phyloP scores from a whole-genome alignment of 1,140 invertebrate genomes.

The Antheraea mylitta region DNA sequence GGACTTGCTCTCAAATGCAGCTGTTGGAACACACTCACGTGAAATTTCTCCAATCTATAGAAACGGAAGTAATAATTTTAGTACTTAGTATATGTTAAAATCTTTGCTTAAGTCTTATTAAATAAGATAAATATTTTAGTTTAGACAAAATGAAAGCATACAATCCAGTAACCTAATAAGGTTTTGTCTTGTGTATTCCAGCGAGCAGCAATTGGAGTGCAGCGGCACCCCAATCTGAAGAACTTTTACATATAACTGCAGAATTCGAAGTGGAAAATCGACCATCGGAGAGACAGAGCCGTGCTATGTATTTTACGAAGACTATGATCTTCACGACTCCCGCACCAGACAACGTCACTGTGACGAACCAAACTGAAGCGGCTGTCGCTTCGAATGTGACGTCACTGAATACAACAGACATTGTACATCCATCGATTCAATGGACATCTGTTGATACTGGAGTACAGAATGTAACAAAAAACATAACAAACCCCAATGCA shows the following conservation, averaged over 20 bases:
- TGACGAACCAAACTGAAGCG: constrained; percentile 28
- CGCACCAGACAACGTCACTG: constrained; percentile 34
- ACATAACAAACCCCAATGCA: constrained; percentile 20
- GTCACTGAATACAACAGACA: constrained; percentile 32
- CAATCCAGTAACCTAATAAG: background rate
- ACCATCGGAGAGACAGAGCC: constrained; percentile 48
- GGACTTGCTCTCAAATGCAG: too few species aligned
- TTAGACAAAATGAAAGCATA: too few species aligned
- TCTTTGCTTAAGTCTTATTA: too few species aligned
- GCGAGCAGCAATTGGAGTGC: constrained; percentile 44
- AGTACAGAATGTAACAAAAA: constrained; percentile 16
- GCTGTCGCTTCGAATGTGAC: constrained; percentile 23
- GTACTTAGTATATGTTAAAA: too few species aligned
- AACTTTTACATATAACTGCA: constrained; percentile 36
- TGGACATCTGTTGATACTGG: constrained; percentile 47
- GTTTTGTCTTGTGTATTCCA: constrained; percentile 38
- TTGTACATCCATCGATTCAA: constrained; percentile 34
- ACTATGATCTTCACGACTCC: constrained; percentile 28
- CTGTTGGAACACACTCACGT: too few species aligned
- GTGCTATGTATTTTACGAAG: constrained; percentile 68
- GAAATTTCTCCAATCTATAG: too few species aligned
- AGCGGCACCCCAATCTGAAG: constrained; percentile 60
- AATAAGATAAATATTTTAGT: too few species aligned
- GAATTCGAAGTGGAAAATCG: constrained; percentile 38
- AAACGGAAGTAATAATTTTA: too few species aligned